phyloP scores from a whole-genome alignment of 2,113 vertebrate genomes.

The Anolis sagrei region DNA sequence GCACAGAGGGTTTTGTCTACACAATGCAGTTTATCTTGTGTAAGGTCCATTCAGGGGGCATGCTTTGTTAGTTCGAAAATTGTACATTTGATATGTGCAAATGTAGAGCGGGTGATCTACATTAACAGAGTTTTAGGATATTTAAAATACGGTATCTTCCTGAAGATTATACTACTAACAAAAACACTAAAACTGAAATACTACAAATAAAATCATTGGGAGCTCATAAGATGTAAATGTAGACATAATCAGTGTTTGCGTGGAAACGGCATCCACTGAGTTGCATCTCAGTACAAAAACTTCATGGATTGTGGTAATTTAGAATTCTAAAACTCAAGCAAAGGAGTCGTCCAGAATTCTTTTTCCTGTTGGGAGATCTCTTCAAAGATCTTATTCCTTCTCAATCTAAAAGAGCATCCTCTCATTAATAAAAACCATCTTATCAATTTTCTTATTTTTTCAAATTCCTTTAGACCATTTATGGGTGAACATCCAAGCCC shows the following conservation, averaged over 20 bases:
- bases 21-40: neutral
- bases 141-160: slow-evolving; percentile 65
- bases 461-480: neutral
- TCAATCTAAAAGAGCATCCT: neutral
- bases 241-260: slow-evolving; percentile 6
- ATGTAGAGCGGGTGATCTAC: neutral
- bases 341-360: slow-evolving; percentile 27
- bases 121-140: slow-evolving; percentile 51
- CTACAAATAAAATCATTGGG: neutral
- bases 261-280: neutral
- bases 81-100: slow-evolving; percentile 27
- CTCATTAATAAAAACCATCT: neutral
- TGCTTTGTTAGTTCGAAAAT: neutral
- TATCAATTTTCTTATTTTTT: too few species aligned
- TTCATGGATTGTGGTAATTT: slow-evolving; percentile 22
- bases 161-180: slow-evolving; percentile 44
- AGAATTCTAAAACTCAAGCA: slow-evolving; percentile 1
- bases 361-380: neutral
- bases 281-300: slow-evolving; percentile 2
- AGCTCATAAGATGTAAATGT: slow-evolving; percentile 31
- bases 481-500: slow-evolving; percentile 31
- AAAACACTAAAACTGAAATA: neutral
- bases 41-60: slow-evolving; percentile 5
- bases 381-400: slow-evolving; percentile 24
- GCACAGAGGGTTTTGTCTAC: neutral